Evolutionary conservation across 2,888 invertebrate species (phyloP), one percentile per base, ranked within the genome.

Genomic region (Chalcosyrphus nemorum): DNA sequence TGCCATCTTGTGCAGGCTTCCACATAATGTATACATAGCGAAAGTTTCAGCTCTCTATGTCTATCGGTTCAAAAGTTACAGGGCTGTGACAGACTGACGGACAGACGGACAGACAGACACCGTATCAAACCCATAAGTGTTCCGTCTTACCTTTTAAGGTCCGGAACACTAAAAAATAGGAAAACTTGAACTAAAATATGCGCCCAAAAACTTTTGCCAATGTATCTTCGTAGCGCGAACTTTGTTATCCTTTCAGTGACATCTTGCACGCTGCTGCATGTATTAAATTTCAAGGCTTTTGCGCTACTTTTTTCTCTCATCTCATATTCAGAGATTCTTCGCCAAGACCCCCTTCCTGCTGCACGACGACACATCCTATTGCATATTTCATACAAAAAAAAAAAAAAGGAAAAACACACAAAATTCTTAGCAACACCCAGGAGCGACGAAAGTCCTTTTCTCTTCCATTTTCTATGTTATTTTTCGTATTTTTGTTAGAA

Each of bases 241-340:
- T 80, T 84, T 54, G 70, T 77, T 70, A 70, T 70, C 52, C 61
- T 41, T 27, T 61, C n/a, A 9, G 24, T 47, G 70, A 70, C 59
- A 54, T 61, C 70, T 61, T 35, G 80, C 74, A 74, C 72, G 56
- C 50, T 78, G 74, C 68, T 78, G 74, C 68, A 78, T 74, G 74
- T 38, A 74, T 78, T 68, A 50, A 61, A 70, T 84, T 84, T 80
- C 84, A 84, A 80, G 84, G 84, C 84, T 80, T 61, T 61, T 50
- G 13, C 21, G n/a, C n/a, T n/a, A n/a, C 1, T 27, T 11, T 27
- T 17, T 24, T 24, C 7, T 65, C 74, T 54, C 74, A 74, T 52
- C 43, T 45, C 74, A 74, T 63, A 78, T 63, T 71, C 66, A 63
- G 3, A 24, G 65, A 50, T 32, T 43, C 50, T 35, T 15, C 45